Conservation (phyloP, 2,113 vertebrate genomes). For the Bostrychus sinensis region DNA sequence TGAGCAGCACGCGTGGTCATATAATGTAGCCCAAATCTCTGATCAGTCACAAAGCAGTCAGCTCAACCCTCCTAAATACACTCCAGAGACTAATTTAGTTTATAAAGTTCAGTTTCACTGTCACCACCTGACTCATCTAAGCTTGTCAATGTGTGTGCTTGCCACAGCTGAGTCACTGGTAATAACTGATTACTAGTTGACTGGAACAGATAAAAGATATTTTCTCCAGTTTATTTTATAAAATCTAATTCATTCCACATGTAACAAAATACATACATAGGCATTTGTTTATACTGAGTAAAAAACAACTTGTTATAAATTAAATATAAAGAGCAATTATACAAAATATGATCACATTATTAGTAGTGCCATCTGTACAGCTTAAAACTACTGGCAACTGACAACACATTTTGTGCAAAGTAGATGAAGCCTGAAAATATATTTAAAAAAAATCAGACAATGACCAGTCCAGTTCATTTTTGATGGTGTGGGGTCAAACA, state of each 20-base stretch:
- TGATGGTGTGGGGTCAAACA: not conserved
- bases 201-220: not conserved
- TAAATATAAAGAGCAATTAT: not conserved
- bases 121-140: conserved; percentile 58
- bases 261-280: conserved; percentile 37
- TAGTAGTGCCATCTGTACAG: conserved; percentile 12
- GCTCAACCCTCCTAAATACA: not conserved
- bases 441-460: not conserved
- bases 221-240: conserved; percentile 27
- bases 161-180: conserved; percentile 44
- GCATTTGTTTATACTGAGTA: conserved; percentile 25
- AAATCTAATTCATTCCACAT: conserved; percentile 21
- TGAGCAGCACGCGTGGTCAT: not conserved
- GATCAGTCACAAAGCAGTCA: conserved; percentile 16
- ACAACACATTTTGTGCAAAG: not conserved
- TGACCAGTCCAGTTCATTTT: not conserved
- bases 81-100: conserved; percentile 8
- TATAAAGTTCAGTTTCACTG: conserved; percentile 32
- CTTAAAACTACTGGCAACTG: conserved; percentile 10
- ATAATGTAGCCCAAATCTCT: conserved; percentile 34
- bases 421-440: too few species aligned
- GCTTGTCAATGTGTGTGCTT: conserved; percentile 14
- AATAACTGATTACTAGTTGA: conserved; percentile 9
- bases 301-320: conserved; percentile 35
- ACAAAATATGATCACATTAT: not conserved